phyloP scores from a whole-genome alignment of 2,888 invertebrate genomes.

The Nemoura dubitans region DNA sequence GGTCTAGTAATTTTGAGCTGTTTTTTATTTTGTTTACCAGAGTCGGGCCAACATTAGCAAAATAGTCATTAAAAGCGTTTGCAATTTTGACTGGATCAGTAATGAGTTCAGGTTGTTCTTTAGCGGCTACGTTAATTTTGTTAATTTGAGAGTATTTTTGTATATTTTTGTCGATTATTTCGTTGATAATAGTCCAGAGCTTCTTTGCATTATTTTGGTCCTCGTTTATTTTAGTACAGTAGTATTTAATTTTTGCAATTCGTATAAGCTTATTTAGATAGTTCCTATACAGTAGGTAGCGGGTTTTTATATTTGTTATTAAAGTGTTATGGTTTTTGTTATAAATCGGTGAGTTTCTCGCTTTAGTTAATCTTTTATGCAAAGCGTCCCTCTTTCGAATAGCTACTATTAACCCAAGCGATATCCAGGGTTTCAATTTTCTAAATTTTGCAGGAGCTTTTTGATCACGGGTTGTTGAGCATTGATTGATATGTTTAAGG shows the following conservation, averaged over 20 bases:
- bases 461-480: too few species aligned
- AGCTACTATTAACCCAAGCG: neutral
- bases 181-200: too few species aligned
- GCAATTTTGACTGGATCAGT: neutral
- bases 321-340: neutral
- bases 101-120: neutral
- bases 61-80: neutral
- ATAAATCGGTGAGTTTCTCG: neutral
- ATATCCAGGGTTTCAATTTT: neutral
- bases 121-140: neutral
- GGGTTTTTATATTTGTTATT: neutral
- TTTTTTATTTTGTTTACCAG: neutral
- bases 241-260: neutral
- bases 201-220: neutral
- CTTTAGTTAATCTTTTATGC: neutral
- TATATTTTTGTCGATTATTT: neutral
- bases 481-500: too few species aligned
- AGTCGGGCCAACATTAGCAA: too few species aligned
- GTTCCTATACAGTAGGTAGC: neutral
- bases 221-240: neutral
- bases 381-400: too few species aligned
- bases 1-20: too few species aligned
- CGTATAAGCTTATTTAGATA: neutral
- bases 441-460: neutral
- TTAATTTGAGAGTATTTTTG: neutral